Base-by-base conservation (phyloP, 2,113 vertebrate genomes). In the Myotis davidii region DNA sequence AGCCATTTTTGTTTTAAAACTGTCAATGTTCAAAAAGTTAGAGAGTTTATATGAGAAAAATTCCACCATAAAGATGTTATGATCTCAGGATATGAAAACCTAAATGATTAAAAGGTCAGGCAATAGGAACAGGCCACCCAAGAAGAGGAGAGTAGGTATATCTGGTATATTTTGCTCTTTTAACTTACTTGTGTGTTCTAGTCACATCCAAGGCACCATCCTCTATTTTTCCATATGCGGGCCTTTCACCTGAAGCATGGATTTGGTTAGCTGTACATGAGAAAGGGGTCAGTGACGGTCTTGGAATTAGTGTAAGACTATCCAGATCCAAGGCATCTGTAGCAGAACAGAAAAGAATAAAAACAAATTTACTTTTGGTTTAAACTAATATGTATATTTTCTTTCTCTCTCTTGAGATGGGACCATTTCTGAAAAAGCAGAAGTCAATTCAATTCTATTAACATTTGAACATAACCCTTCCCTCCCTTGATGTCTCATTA, bases 321-420 rank as follows among this genome's bases (percentile, higher is more conserved):
- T 98, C 98, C 96, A 98, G 97, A 56, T 50, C 79, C 27, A 98
- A 97, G 93, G 98, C 98, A 97, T 98, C 99, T 99, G 97, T 59
- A 74, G 12, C 0, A 52, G 12, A 90, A 76, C 1, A 85, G 64
- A 64, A 20, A 69, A 50, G n/a, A 91, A 89, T 17, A 16, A 91
- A 90, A 88, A 69, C 17, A 86, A 79, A 34, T 83, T 27, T 64
- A 59, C 52, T 76, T 91, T 90, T 7, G 6, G 20, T 59, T 88
- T 79, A 87, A 56, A 70, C 21, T 23, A 17, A 76, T 74, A n/a
- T 37, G 14, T 10, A 5, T 56, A 7, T 56, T 34, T n/a, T 64
- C 69, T 82, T 87, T 48, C 3, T 25, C 16, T 81, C 34, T 34
- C 21, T 27, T 84, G 56, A 74, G n/a, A 78, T 17, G 7, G 45